Conservation (phyloP, 2,888 invertebrate species). For the Lypha dubia region DNA sequence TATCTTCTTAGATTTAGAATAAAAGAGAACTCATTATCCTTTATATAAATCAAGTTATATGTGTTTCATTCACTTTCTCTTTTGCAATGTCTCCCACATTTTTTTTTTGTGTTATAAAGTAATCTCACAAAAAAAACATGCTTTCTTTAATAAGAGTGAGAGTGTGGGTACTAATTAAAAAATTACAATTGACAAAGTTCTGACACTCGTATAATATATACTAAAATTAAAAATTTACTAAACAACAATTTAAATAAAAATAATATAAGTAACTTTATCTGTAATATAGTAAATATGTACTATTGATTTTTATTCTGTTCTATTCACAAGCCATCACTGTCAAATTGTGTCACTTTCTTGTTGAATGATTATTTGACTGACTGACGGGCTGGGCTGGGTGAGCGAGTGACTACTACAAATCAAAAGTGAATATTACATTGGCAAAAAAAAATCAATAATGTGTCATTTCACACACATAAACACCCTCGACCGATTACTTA, state of each 20-base stretch:
- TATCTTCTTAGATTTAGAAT: too few species aligned
- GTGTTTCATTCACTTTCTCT: too few species aligned
- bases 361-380: slow-evolving; percentile 44
- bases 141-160: too few species aligned
- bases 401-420: slow-evolving; percentile 52
- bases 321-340: slow-evolving; percentile 57
- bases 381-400: too few species aligned
- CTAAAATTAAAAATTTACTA: neutral
- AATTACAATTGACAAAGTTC: too few species aligned
- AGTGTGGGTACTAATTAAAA: too few species aligned
- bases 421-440: slow-evolving; percentile 64
- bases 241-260: neutral
- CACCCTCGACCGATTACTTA: neutral
- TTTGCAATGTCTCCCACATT: too few species aligned
- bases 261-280: neutral
- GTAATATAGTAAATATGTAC: neutral
- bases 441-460: slow-evolving; percentile 68
- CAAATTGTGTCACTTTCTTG: slow-evolving; percentile 38
- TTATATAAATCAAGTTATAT: too few species aligned
- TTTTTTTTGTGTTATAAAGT: too few species aligned
- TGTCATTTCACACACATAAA: slow-evolving; percentile 30
- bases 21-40: too few species aligned
- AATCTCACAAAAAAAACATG: too few species aligned
- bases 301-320: slow-evolving; percentile 41
- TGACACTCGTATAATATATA: neutral